Evolutionary conservation across 1,140 invertebrate genomes (phyloP).

Genomic region (Zaprionus taronus): DNA sequence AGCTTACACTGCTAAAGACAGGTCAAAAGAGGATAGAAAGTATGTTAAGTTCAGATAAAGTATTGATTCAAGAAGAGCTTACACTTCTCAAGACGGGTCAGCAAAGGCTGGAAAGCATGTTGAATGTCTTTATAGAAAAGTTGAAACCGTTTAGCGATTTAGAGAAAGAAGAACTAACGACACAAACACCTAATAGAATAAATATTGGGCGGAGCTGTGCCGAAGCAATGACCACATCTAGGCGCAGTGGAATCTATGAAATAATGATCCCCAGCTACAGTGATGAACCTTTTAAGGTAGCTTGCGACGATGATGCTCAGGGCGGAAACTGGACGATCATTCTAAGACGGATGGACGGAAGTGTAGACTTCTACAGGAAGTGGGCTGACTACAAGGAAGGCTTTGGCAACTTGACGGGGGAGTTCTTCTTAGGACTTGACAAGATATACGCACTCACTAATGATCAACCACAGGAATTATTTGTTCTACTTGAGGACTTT

Average conservation of each 20-base stretch:
- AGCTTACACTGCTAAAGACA: no score
- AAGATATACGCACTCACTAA: constrained; percentile 85
- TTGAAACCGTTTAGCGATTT: no score
- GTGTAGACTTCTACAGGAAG: constrained; percentile 86
- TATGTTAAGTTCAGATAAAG: no score
- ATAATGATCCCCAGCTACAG: not conserved
- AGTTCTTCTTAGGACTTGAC: constrained; percentile 87
- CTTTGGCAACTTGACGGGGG: constrained; percentile 86
- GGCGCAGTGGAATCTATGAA: not conserved
- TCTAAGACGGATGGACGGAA: constrained; percentile 87
- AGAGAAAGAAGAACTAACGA: no score
- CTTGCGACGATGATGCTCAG: not conserved
- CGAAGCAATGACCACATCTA: not conserved
- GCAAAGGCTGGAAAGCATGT: no score
- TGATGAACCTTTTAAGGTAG: not conserved
- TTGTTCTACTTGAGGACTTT: not conserved
- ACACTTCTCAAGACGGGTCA: no score
- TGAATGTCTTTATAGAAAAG: no score
- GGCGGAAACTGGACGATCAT: constrained; percentile 86
- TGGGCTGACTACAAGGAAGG: constrained; percentile 88
- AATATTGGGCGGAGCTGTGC: not conserved
- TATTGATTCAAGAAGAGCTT: no score
- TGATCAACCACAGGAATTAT: not conserved
- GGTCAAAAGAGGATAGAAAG: no score
- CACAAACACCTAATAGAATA: no score